phyloP scores from a whole-genome alignment of 1,140 invertebrate species.

The Neocloeon triangulifer region DNA sequence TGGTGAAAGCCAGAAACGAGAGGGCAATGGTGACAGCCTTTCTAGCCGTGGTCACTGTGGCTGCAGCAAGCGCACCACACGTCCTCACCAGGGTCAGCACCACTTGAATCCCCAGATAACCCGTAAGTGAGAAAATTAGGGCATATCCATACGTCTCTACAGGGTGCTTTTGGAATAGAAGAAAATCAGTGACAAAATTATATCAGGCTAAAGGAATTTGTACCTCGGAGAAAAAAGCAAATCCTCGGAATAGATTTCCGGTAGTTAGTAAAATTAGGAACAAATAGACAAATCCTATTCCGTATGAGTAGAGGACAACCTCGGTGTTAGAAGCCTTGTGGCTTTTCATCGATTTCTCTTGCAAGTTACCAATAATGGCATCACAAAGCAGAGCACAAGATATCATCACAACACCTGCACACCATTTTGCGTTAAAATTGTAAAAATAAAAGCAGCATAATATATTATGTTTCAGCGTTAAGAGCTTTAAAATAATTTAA shows the following conservation, averaged over 20 bases:
- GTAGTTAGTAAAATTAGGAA: conserved; percentile 45
- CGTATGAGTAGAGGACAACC: conserved; percentile 85
- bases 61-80: conserved; percentile 73
- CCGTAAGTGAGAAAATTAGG: conserved; percentile 64
- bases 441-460: too few species aligned
- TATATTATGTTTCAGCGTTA: too few species aligned
- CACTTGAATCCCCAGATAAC: conserved; percentile 80
- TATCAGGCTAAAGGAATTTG: not conserved
- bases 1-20: conserved; percentile 83
- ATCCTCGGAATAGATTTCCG: conserved; percentile 51
- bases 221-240: conserved; percentile 57
- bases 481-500: too few species aligned
- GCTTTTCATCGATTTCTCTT: conserved; percentile 81
- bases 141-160: conserved; percentile 64
- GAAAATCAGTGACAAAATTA: conserved; percentile 5
- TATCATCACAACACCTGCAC: conserved; percentile 70
- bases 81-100: conserved; percentile 69
- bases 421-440: too few species aligned
- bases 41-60: conserved; percentile 67
- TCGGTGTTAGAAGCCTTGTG: conserved; percentile 65
- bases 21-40: conserved; percentile 82
- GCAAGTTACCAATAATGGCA: conserved; percentile 86
- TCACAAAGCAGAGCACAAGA: conserved; percentile 70
- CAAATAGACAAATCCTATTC: conserved; percentile 68
- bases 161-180: conserved; percentile 31